Conservation (phyloP, 2,113 vertebrate species). For the Xenopus borealis region DNA sequence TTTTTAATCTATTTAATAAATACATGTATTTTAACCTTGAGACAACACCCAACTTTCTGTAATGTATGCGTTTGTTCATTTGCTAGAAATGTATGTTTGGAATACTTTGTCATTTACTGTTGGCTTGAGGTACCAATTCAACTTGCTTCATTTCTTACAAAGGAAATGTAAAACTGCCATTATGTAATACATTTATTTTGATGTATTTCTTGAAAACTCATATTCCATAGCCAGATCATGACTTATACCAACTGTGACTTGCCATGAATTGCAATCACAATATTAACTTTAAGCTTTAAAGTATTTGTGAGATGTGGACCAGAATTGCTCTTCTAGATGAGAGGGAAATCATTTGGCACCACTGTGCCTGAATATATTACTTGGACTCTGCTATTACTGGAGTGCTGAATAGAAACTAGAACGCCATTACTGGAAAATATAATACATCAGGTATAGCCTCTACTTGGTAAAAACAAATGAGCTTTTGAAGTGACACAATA, state of each 20-base stretch:
- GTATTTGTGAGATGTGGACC: conserved; percentile 28
- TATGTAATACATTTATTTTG: conserved; percentile 38
- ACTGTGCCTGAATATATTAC: conserved; percentile 29
- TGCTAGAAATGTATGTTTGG: not conserved
- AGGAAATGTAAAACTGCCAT: conserved; percentile 28
- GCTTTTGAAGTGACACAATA: not conserved
- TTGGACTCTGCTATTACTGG: conserved; percentile 24
- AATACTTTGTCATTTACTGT: conserved; percentile 11
- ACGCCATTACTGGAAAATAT: conserved; percentile 30
- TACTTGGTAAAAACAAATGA: conserved; percentile 33
- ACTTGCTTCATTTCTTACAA: conserved; percentile 29
- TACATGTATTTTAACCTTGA: too few species aligned
- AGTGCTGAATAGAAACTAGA: conserved; percentile 15
- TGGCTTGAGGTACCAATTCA: conserved; percentile 8
- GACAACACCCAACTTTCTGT: too few species aligned
- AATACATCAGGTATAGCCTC: conserved; percentile 14
- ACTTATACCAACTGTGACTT: conserved; percentile 36
- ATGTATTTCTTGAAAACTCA: conserved; percentile 27
- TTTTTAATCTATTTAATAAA: too few species aligned
- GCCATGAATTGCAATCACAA: conserved; percentile 40
- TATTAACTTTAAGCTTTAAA: conserved; percentile 39
- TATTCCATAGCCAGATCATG: conserved; percentile 26
- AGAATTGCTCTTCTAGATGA: conserved; percentile 35
- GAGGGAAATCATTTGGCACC: conserved; percentile 33
- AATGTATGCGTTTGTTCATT: not conserved